Percentiles rank a stretch among this genome's conserved stretches.
Conservation (phyloP, 1,140 invertebrate species). For the Leptoteleia sp. region DNA sequence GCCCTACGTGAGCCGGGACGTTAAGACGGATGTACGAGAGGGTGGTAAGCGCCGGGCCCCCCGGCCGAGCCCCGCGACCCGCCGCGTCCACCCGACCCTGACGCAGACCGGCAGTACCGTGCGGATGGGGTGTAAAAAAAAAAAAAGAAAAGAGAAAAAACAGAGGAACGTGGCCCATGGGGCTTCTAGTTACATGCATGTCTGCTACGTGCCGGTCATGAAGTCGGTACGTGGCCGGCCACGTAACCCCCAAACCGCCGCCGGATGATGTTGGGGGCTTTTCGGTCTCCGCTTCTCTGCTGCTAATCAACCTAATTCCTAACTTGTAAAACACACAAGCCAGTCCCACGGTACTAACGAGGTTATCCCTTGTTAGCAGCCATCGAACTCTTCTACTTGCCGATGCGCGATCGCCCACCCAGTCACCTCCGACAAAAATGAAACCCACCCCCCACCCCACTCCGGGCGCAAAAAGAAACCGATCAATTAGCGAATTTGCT, state of each 20-base stretch:
- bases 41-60: constrained; percentile 42
- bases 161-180: constrained; percentile 55
- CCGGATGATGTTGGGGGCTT: constrained; percentile 56
- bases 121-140: constrained; percentile 53
- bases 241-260: constrained; percentile 30
- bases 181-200: constrained; percentile 57
- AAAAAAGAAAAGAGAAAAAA: too few species aligned
- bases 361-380: constrained; percentile 81
- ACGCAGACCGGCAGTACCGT: constrained; percentile 53
- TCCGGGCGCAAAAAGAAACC: constrained; percentile 48
- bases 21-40: constrained; percentile 68
- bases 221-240: constrained; percentile 37
- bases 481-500: too few species aligned
- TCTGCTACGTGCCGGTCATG: constrained; percentile 46
- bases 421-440: too few species aligned
- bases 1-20: constrained; percentile 68
- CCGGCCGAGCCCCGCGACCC: not conserved
- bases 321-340: constrained; percentile 82
- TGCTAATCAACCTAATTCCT: constrained; percentile 82
- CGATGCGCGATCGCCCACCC: constrained; percentile 29
- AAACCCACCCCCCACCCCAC: too few species aligned
- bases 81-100: constrained; percentile 8
- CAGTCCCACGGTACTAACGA: constrained; percentile 76
- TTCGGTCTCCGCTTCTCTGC: constrained; percentile 63
- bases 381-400: constrained; percentile 75